These are phyloP conservation scores for Tinea pellionella DNA, from an alignment of 2,888 invertebrate species.

Conservation along the genomic window DNA sequence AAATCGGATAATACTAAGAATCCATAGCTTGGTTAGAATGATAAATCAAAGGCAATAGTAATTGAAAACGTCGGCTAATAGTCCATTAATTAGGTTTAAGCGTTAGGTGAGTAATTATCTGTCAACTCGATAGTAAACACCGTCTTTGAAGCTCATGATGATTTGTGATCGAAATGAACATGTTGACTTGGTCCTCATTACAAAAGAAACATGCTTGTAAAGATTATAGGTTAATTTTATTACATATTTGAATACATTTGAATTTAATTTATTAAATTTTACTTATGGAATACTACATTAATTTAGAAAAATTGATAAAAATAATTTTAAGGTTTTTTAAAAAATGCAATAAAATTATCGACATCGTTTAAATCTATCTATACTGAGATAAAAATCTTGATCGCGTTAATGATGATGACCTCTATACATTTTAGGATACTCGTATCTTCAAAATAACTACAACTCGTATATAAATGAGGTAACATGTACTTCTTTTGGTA, in stretches of 20 bases:
- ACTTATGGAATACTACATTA: too few relatives aligned
- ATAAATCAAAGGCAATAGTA: constrained; percentile 56
- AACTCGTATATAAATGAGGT: neutral
- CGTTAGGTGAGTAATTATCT: constrained; percentile 49
- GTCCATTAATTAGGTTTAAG: constrained; percentile 61
- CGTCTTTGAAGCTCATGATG: constrained; percentile 7
- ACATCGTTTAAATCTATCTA: neutral
- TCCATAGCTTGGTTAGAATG: neutral
- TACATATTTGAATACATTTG: neutral
- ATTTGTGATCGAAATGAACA: constrained; percentile 6
- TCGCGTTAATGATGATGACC: neutral
- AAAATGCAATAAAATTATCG: too few relatives aligned
- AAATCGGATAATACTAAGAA: neutral
- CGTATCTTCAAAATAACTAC: neutral
- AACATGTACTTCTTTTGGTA: neutral
- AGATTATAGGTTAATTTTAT: neutral
- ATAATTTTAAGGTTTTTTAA: too few relatives aligned
- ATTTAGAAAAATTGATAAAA: neutral
- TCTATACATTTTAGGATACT: neutral
- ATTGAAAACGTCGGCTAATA: constrained; percentile 61
- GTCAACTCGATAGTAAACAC: constrained; percentile 21
- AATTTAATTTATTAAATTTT: neutral
- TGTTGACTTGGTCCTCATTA: neutral
- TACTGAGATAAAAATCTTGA: neutral
- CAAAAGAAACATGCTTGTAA: neutral